Conservation (phyloP, 1,140 invertebrate species). For the Trachymyrmex septentrionalis region DNA sequence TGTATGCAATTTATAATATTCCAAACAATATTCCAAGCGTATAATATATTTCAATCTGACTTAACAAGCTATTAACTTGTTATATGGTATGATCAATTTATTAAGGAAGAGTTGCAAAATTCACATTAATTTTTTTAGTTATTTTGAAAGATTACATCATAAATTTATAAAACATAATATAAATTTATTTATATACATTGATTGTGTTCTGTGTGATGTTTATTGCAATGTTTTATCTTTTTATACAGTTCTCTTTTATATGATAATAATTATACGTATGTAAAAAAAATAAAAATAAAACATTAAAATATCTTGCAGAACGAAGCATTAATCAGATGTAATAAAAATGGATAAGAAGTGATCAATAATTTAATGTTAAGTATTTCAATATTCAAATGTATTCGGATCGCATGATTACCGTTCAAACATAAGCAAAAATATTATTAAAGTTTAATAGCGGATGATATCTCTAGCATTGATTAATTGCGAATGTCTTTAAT, state of each 20-base stretch:
- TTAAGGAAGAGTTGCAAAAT: conserved; percentile 5
- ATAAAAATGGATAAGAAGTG: conserved; percentile 29
- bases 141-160: background rate
- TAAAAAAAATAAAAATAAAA: background rate
- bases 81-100: conserved; percentile 1
- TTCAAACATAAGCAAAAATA: background rate
- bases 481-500: background rate
- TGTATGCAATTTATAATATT: background rate
- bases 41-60: background rate
- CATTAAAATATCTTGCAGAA: background rate
- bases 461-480: background rate
- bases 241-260: background rate
- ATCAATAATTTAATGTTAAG: conserved; percentile 26
- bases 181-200: background rate
- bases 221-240: background rate
- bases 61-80: conserved; percentile 3
- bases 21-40: too few relatives aligned
- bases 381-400: conserved; percentile 59
- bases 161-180: background rate
- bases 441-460: background rate
- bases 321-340: background rate
- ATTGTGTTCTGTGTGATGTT: background rate
- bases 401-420: conserved; percentile 8
- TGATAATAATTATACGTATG: background rate
- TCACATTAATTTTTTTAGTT: background rate